A percentile compares a stretch with the other conserved stretches of the same genome.
phyloP scores from a whole-genome alignment of 2,797 vertebrate species.

The Oreortyx pictus region DNA sequence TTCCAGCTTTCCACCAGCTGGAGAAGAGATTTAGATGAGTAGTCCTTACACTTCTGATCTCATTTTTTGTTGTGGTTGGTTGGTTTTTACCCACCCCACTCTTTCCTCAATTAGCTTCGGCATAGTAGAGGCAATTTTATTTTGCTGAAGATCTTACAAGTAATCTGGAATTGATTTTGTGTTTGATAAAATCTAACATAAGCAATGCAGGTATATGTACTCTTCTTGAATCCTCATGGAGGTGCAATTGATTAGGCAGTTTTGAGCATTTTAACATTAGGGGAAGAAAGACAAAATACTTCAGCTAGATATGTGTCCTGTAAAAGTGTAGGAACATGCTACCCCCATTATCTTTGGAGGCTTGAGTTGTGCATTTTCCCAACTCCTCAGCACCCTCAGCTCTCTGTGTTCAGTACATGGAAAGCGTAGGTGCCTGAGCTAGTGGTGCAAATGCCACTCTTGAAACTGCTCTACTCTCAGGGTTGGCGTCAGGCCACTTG shows the following conservation, averaged over 20 bases:
- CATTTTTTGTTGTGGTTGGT: accelerated
- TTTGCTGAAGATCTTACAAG: neutral
- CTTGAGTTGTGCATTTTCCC: neutral
- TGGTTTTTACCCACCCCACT: accelerated
- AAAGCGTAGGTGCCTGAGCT: neutral
- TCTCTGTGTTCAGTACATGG: neutral
- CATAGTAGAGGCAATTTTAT: neutral
- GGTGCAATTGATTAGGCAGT: neutral
- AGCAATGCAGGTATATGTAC: neutral
- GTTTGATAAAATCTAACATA: neutral
- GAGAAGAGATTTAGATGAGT: neutral
- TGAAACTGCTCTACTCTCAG: neutral
- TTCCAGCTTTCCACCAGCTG: neutral
- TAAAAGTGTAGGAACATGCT: neutral
- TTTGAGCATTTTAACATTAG: neutral
- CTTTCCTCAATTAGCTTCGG: neutral
- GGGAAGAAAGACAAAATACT: neutral
- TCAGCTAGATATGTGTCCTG: neutral
- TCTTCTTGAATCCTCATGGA: neutral
- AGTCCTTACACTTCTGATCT: neutral
- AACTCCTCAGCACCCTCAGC: neutral
- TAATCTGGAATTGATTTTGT: neutral
- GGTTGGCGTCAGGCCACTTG: neutral
- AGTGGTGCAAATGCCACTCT: neutral
- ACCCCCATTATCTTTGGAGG: neutral